Evolutionary conservation across 2,797 vertebrate species (phyloP), one percentile per base, ranked within the genome.

Genomic region (Eleutherodactylus coqui): DNA sequence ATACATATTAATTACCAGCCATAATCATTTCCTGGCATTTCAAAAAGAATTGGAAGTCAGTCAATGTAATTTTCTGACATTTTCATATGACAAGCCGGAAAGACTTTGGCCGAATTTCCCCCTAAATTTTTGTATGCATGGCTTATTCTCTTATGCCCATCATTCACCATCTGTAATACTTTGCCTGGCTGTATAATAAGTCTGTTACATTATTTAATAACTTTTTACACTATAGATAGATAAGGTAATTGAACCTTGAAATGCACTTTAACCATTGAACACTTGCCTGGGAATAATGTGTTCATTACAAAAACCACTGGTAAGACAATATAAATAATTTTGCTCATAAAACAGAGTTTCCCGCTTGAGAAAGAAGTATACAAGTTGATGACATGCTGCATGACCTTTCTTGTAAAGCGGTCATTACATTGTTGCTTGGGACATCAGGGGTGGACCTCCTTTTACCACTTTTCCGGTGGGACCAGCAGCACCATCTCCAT

Each of bases 381-480:
- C 95, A 95, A n/a, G 92, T 94, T 79, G 95, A 96, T 1, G 95
- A 96, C 24, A 96, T 92, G 21, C 95, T 96, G 86, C 94, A 92
- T 2, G 93, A 94, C 0, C 95, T 93, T 69, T 94, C 94, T 21
- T 94, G 91, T 82, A 95, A 85, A 2, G 87, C 80, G 88, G 91
- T 88, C 88, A 93, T 92, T 32, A 13, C 29, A 53, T 78, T 72
- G 21, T 62, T 79, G 64, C 93, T 92, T 60, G 90, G 88, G 6
- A 91, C 91, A 24, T 90, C 90, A 0, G 83, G n/a, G 4, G 91
- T 88, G 1, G 89, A 76, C 0, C 86, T 36, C 16, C 6, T 38
- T 55, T 84, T 72, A 73, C 89, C 91, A 17, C 87, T 85, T 1
- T 92, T 78, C 8, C 45, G 11, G 14, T 8, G 88, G 93, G 79